Conservation (phyloP, 2,113 vertebrate species). For the Apteryx mantelli region DNA sequence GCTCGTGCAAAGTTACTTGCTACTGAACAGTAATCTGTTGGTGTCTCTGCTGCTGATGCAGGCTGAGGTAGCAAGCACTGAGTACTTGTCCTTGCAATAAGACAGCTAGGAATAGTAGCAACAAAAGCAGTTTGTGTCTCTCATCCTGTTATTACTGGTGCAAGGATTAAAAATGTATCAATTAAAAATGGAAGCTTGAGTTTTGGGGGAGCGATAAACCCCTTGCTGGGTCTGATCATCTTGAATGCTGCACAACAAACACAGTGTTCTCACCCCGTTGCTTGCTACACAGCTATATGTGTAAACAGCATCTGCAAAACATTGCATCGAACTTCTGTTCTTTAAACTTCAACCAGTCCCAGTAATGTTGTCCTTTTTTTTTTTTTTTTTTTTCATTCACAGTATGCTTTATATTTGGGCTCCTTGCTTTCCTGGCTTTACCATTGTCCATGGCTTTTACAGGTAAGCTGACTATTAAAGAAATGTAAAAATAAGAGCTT, state of each 20-base stretch:
- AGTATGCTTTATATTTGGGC: constrained; percentile 72
- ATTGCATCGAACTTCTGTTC: background rate
- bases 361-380: background rate
- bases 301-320: background rate
- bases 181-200: background rate
- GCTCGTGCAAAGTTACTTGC: background rate
- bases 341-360: background rate
- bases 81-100: background rate
- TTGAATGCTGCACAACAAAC: background rate
- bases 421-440: constrained; percentile 65
- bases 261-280: background rate
- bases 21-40: background rate
- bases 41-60: background rate
- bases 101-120: background rate
- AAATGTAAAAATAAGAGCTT: background rate
- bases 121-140: background rate
- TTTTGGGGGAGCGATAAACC: background rate
- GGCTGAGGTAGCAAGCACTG: background rate
- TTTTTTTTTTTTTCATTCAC: background rate
- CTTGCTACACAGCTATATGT: background rate
- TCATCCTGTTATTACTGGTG: background rate
- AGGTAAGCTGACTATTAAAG: constrained; percentile 57
- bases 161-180: background rate
- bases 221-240: background rate
- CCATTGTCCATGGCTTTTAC: constrained; percentile 75